Evolutionary conservation across 1,140 invertebrate genomes (phyloP).

Genomic region (Goniozus legneri): DNA sequence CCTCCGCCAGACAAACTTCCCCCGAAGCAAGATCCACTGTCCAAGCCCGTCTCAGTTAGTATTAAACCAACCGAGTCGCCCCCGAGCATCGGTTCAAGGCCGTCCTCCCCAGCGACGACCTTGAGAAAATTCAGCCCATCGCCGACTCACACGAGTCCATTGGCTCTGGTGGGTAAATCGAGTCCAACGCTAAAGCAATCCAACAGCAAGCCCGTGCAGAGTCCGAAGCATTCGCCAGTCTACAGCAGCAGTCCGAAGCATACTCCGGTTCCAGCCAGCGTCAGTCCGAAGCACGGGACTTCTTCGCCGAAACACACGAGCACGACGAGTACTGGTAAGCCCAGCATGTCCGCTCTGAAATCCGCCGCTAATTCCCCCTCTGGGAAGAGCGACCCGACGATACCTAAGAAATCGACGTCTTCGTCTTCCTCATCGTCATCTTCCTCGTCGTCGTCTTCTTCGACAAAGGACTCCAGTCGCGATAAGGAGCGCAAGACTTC

Average conservation of each 20-base stretch:
- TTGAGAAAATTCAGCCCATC: conserved; percentile 69
- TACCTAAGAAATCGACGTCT: conserved; percentile 34
- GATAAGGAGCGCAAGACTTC: conserved; percentile 66
- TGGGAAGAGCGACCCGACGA: conserved; percentile 25
- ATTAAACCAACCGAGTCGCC: conserved; percentile 70
- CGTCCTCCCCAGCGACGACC: conserved; percentile 63
- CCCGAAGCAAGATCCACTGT: conserved; percentile 60
- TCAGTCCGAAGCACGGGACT: conserved; percentile 66
- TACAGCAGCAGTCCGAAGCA: conserved; percentile 75
- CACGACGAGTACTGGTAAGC: conserved; percentile 72
- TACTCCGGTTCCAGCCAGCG: conserved; percentile 56
- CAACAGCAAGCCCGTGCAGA: conserved; percentile 60
- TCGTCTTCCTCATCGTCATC: conserved; percentile 36
- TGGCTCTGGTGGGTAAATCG: conserved; percentile 58
- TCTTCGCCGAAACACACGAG: conserved; percentile 74
- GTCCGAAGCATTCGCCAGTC: conserved; percentile 73
- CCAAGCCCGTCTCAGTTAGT: conserved; percentile 70
- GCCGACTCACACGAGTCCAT: conserved; percentile 62
- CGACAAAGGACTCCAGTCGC: conserved; percentile 49
- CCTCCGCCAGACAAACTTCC: conserved; percentile 79
- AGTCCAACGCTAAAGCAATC: conserved; percentile 60
- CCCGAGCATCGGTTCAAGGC: conserved; percentile 55
- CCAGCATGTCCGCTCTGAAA: conserved; percentile 83
- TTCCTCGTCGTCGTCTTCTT: conserved; percentile 31
- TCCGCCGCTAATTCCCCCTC: conserved; percentile 68